Base-by-base conservation (phyloP, 2,113 vertebrate genomes). In the Tupaia chinensis region DNA sequence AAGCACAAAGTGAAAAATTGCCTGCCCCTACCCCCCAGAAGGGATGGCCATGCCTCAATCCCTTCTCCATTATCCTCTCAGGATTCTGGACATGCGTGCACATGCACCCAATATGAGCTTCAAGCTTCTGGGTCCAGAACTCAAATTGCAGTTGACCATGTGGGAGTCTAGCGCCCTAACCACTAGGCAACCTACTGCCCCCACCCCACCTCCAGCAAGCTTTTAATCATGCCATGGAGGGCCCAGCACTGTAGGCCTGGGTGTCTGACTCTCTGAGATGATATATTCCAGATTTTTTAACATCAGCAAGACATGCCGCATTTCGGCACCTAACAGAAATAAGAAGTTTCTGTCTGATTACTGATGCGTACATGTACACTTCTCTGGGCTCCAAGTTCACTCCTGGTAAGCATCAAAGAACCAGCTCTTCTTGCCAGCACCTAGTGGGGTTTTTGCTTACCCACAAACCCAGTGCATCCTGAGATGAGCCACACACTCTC, bases 321-420 rank as follows among this genome's bases (percentile, higher is more conserved):
- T 58, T 44, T 85, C 27, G 85, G 87, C 27, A 89, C 60, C 32
- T 19, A 16, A 11, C n/a, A 56, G 34, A 93, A 94, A 54, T 70
- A 69, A 80, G 69, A 97, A 95, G 85, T 53, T 80, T 84, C 6
- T 86, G 83, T 95, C 81, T 85, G 87, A 97, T 96, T 94, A 29
- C 84, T 93, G 56, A 96, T 95, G 61, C 94, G 7, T 44, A 89
- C 90, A 12, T 63, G 74, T 65, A 91, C 77, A 87, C 90, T 97
- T 91, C 87, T 97, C 63, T 34, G 1, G 7, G 70, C 74, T 97
- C 91, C 93, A 91, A 69, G 25, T 34, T 66, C 91, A 95, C n/a
- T 86, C 84, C 93, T 96, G 91, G 95, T 95, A 91, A 97, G 97
- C 69, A 94, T 32, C 88, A 97, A 98, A 94, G 53, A 97, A 20